A percentile compares a stretch with the other conserved stretches of the same genome.
Conservation (phyloP, 2,797 vertebrate genomes). For the Allobates femoralis region DNA sequence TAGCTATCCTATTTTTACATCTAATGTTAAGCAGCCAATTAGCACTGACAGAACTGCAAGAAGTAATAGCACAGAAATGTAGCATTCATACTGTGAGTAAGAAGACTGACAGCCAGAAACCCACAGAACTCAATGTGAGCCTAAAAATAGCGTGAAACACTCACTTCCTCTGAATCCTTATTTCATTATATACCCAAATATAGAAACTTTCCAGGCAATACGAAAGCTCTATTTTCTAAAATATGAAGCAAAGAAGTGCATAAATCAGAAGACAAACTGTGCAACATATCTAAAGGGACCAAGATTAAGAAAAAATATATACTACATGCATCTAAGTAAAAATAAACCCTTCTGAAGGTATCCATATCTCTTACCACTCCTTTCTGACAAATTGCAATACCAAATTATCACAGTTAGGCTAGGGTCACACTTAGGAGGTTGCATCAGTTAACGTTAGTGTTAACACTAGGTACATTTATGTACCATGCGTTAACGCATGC, state of each 20-base stretch:
- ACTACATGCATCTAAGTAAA: too few relatives aligned
- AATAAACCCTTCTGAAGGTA: too few relatives aligned
- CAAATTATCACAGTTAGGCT: too few relatives aligned
- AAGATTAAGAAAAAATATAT: too few relatives aligned
- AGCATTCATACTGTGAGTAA: not conserved
- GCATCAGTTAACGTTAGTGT: too few relatives aligned
- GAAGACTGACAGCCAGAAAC: constrained; percentile 7
- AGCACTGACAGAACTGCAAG: constrained; percentile 15
- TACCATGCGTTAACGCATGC: too few relatives aligned
- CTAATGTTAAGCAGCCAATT: constrained; percentile 19
- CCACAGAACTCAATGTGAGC: not conserved
- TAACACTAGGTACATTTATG: too few relatives aligned
- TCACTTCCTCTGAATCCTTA: not conserved
- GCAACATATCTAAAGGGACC: too few relatives aligned
- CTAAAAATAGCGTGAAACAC: constrained; percentile 1
- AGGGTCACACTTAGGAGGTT: too few relatives aligned
- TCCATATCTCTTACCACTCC: too few relatives aligned
- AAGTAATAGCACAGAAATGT: not conserved
- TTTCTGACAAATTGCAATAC: too few relatives aligned
- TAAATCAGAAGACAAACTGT: too few relatives aligned
- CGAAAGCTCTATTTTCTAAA: not conserved
- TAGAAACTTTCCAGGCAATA: not conserved
- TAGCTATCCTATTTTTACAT: constrained; percentile 20
- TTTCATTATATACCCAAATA: constrained; percentile 8
- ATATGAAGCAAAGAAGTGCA: not conserved